These are phyloP conservation scores for Colinus virginianus DNA, from an alignment of 2,113 vertebrate genomes.

Conservation along the genomic window DNA sequence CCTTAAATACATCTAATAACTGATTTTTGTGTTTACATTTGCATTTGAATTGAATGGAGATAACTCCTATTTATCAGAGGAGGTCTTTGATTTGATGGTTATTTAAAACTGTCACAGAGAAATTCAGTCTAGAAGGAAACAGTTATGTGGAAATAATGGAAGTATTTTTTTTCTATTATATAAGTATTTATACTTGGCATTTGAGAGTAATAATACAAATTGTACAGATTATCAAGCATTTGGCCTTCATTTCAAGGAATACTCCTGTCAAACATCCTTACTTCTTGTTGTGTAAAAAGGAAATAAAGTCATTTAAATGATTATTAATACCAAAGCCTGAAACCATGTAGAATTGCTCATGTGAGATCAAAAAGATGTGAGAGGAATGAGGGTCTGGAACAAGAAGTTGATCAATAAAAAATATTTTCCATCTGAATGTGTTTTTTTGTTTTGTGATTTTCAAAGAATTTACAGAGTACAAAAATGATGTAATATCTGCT, in stretches of 20 bases:
- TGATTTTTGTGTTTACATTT: conserved; percentile 16
- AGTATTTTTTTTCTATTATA: not conserved
- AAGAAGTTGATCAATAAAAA: conserved; percentile 39
- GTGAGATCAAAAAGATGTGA: not conserved
- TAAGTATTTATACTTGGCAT: conserved; percentile 41
- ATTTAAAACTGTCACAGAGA: conserved; percentile 12
- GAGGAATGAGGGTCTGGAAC: not conserved
- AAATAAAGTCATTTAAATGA: conserved; percentile 16
- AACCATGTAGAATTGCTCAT: conserved; percentile 45
- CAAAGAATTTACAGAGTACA: not conserved
- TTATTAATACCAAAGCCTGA: conserved; percentile 36
- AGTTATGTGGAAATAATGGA: not conserved
- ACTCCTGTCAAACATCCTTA: not conserved
- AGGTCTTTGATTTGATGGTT: not conserved
- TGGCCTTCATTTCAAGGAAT: conserved; percentile 49
- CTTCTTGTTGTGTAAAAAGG: conserved; percentile 50
- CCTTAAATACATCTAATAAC: not conserved
- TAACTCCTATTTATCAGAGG: not conserved
- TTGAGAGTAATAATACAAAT: conserved; percentile 12
- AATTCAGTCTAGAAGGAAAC: conserved; percentile 5
- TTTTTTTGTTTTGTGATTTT: not conserved
- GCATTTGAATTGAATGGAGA: not conserved
- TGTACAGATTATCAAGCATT: conserved; percentile 32
- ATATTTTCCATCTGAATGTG: not conserved
- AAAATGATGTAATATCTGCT: not conserved